Evolutionary conservation across 1,140 invertebrate species (phyloP).

Genomic region (Reticulitermes speratus): DNA sequence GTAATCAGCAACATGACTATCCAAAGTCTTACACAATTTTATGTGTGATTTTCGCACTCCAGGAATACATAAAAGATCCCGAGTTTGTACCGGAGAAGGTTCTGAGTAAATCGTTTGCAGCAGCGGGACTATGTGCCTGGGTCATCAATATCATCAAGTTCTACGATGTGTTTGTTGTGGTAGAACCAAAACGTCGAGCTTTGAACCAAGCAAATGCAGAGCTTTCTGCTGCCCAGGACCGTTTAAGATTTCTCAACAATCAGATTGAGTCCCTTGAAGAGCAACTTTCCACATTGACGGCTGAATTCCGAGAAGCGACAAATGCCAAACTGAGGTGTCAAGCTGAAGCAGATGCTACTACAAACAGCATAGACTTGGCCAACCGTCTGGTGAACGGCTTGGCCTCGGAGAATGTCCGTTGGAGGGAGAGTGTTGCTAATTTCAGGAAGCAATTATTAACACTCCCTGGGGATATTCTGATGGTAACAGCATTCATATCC

Average conservation of each 20-base stretch:
- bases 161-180: slow-evolving; percentile 88
- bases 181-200: slow-evolving; percentile 85
- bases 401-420: slow-evolving; percentile 86
- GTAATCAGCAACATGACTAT: slow-evolving; percentile 45
- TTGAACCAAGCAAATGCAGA: slow-evolving; percentile 82
- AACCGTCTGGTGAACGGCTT: slow-evolving; percentile 90
- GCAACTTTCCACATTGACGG: slow-evolving; percentile 69
- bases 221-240: slow-evolving; percentile 74
- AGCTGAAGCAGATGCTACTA: slow-evolving; percentile 79
- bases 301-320: slow-evolving; percentile 81
- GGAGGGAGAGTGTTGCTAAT: slow-evolving; percentile 70
- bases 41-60: slow-evolving; percentile 38
- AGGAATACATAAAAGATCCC: slow-evolving; percentile 53
- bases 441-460: slow-evolving; percentile 64
- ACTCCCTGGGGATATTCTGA: slow-evolving; percentile 84
- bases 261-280: slow-evolving; percentile 68
- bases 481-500: slow-evolving; percentile 92
- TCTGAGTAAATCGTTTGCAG: slow-evolving; percentile 81
- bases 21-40: slow-evolving; percentile 39
- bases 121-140: slow-evolving; percentile 87
- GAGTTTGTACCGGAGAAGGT: slow-evolving; percentile 89
- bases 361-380: slow-evolving; percentile 83
- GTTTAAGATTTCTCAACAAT: slow-evolving; percentile 64
- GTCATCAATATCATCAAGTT: slow-evolving; percentile 91
- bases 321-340: slow-evolving; percentile 86